These are phyloP conservation scores for Cecropterus lyciades DNA, from an alignment of 1,140 invertebrate species.

Conservation along the genomic window DNA sequence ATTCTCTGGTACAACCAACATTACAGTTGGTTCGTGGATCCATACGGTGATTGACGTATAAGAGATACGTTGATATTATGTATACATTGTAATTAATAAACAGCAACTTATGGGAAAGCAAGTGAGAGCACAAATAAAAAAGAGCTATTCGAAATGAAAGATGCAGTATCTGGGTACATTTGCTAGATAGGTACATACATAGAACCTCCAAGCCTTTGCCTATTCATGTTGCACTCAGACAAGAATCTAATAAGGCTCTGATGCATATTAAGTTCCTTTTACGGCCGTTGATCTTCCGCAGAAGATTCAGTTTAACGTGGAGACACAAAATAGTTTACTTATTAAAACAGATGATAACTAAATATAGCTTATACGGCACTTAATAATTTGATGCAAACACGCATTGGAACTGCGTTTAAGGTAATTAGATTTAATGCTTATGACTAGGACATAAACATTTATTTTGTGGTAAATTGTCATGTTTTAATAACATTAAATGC, in stretches of 20 bases:
- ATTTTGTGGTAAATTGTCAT: not conserved
- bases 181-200: too few relatives aligned
- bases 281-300: conserved; percentile 4
- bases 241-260: conserved; percentile 5
- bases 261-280: conserved; percentile 19
- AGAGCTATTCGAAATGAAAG: too few relatives aligned
- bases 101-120: too few relatives aligned
- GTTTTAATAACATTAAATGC: not conserved
- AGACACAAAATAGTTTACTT: not conserved
- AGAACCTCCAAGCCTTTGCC: not conserved
- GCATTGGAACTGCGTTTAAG: too few relatives aligned
- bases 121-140: too few relatives aligned
- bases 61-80: too few relatives aligned
- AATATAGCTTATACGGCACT: not conserved
- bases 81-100: too few relatives aligned
- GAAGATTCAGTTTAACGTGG: not conserved
- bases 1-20: conserved; percentile 13
- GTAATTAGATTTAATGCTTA: not conserved
- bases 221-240: conserved; percentile 17
- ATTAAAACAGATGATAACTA: not conserved
- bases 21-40: not conserved
- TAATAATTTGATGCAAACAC: not conserved
- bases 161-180: too few relatives aligned
- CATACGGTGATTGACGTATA: too few relatives aligned
- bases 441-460: not conserved